These are phyloP conservation scores for Euura lappo DNA, from an alignment of 1,140 invertebrate species.

Conservation along the genomic window DNA sequence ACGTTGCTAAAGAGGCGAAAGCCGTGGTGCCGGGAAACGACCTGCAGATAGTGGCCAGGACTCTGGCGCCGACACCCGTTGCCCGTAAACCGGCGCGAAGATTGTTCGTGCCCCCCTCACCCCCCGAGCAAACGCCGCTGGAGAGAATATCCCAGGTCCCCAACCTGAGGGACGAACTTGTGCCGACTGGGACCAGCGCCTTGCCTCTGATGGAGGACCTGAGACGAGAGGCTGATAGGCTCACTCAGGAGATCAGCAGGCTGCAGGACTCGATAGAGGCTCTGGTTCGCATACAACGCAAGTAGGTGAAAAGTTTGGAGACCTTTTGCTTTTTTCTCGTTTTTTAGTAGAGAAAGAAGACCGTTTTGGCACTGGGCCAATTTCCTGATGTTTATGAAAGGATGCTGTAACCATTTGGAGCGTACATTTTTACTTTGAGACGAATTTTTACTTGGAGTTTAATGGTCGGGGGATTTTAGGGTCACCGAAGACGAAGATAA, in stretches of 20 bases:
- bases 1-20: constrained; percentile 45
- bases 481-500: no score
- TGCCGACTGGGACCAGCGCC: constrained; percentile 77
- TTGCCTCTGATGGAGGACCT: constrained; percentile 79
- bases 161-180: constrained; percentile 80
- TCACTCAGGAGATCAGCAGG: constrained; percentile 86
- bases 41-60: constrained; percentile 50
- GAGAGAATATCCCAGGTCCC: constrained; percentile 59
- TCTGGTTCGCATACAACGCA: constrained; percentile 83
- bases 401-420: no score
- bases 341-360: not conserved
- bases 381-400: no score
- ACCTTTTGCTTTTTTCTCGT: constrained; percentile 1
- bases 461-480: no score
- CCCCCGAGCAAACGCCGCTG: constrained; percentile 48
- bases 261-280: constrained; percentile 86
- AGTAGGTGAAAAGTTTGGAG: constrained; percentile 63
- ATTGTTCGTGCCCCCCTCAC: constrained; percentile 51
- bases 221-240: constrained; percentile 79
- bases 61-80: constrained; percentile 39
- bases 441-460: no score
- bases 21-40: constrained; percentile 42
- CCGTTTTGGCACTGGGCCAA: no score
- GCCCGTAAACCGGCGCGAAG: constrained; percentile 49
- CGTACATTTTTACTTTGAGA: no score